A percentile compares a stretch with the other conserved stretches of the same genome.
Evolutionary conservation across 2,113 vertebrate species (phyloP).

Genomic region (Anarrhichthys ocellatus): DNA sequence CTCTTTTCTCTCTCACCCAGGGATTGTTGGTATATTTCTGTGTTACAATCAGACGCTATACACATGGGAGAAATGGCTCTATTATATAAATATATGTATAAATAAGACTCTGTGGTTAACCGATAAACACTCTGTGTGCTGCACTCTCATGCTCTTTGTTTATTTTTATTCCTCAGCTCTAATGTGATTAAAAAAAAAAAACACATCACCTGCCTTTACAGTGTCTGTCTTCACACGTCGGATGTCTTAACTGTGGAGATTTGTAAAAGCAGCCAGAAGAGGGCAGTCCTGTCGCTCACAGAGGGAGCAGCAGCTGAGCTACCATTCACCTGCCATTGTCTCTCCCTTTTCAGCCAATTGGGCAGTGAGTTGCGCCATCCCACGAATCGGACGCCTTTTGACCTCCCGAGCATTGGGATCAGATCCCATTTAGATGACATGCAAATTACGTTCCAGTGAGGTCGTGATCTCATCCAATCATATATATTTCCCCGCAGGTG

Average conservation of each 20-base stretch:
- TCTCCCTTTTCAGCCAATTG: slow-evolving; percentile 55
- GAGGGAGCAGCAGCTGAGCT: background rate
- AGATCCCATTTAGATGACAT: slow-evolving; percentile 77
- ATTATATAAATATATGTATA: slow-evolving; percentile 80
- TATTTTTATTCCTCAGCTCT: slow-evolving; percentile 77
- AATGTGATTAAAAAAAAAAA: slow-evolving; percentile 85
- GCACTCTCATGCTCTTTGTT: slow-evolving; percentile 74
- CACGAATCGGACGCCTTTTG: slow-evolving; percentile 61
- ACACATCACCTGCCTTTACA: slow-evolving; percentile 58
- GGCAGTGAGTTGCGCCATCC: slow-evolving; percentile 41
- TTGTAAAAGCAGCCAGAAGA: slow-evolving; percentile 63
- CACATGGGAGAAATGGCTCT: slow-evolving; percentile 68
- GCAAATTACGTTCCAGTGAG: slow-evolving; percentile 72
- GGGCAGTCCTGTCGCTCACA: slow-evolving; percentile 68
- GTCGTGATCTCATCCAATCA: slow-evolving; percentile 77
- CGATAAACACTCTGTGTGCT: slow-evolving; percentile 65
- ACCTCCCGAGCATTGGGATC: slow-evolving; percentile 63
- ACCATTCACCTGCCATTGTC: slow-evolving; percentile 42
- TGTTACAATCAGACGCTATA: slow-evolving; percentile 80
- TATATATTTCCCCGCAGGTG: slow-evolving; percentile 74
- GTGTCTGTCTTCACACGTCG: slow-evolving; percentile 25
- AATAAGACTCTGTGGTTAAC: slow-evolving; percentile 78
- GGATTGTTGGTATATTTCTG: slow-evolving; percentile 73
- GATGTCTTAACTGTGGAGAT: slow-evolving; percentile 14
- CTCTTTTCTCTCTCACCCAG: slow-evolving; percentile 44